Evolutionary conservation across 2,888 invertebrate species (phyloP).

Genomic region (Metellina segmentata): DNA sequence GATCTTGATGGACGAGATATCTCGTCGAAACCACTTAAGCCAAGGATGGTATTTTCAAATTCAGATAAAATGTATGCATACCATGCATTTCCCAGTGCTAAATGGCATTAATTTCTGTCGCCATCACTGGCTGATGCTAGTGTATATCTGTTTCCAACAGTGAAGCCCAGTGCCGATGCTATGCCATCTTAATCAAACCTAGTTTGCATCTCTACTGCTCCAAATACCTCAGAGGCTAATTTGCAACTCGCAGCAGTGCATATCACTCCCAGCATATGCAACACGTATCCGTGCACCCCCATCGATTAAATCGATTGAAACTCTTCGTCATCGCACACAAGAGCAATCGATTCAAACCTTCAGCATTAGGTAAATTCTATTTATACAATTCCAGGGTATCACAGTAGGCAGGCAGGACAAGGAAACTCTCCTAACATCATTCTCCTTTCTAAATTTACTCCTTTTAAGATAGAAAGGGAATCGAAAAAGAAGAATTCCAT

Average conservation of each 20-base stretch:
- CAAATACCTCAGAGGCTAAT: background rate
- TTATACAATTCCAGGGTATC: slow-evolving; percentile 32
- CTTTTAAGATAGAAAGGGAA: slow-evolving; percentile 17
- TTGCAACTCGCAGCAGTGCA: background rate
- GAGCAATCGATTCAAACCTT: slow-evolving; percentile 2
- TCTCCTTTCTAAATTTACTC: slow-evolving; percentile 41
- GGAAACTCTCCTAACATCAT: slow-evolving; percentile 44
- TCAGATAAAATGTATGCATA: too few relatives aligned
- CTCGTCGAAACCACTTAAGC: too few relatives aligned
- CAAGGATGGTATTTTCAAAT: too few relatives aligned
- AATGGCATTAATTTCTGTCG: too few relatives aligned
- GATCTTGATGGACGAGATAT: too few relatives aligned
- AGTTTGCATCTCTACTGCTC: background rate
- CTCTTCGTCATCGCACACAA: slow-evolving; percentile 22
- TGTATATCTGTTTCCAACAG: too few relatives aligned
- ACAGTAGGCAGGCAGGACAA: slow-evolving; percentile 1
- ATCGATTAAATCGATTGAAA: slow-evolving; percentile 46
- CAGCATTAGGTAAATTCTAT: slow-evolving; percentile 48
- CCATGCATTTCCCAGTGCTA: too few relatives aligned
- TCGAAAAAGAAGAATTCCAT: slow-evolving; percentile 44
- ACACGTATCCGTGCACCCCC: background rate
- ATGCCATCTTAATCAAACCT: too few relatives aligned
- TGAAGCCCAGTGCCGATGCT: too few relatives aligned
- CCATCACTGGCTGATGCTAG: too few relatives aligned
- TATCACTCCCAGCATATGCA: slow-evolving; percentile 2